These are phyloP conservation scores for Pitangus sulphuratus DNA, from an alignment of 2,797 vertebrate genomes.

Conservation along the genomic window DNA sequence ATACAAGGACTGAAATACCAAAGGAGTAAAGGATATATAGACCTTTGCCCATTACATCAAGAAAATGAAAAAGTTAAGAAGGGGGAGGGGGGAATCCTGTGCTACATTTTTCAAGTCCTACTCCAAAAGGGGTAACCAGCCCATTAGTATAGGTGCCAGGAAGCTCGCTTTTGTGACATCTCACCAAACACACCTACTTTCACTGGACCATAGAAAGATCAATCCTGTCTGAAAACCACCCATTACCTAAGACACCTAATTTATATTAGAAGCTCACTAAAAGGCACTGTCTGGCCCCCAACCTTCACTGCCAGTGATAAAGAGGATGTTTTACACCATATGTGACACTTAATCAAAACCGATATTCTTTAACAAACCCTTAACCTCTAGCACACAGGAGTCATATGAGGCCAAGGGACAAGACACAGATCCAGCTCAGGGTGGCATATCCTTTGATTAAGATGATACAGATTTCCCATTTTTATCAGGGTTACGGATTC, in stretches of 20 bases:
- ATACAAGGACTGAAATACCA: slow-evolving; percentile 72
- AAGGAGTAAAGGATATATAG: slow-evolving; percentile 71
- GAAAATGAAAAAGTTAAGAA: slow-evolving; percentile 66
- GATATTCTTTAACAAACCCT: slow-evolving; percentile 82
- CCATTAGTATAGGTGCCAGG: slow-evolving; percentile 77
- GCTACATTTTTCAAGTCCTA: slow-evolving; percentile 67
- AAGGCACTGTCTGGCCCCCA: slow-evolving; percentile 73
- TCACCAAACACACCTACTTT: slow-evolving; percentile 70
- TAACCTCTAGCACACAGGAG: slow-evolving; percentile 75
- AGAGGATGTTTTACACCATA: slow-evolving; percentile 78
- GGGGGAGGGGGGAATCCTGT: slow-evolving; percentile 57
- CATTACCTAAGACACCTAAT: slow-evolving; percentile 82
- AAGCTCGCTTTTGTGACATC: slow-evolving; percentile 74
- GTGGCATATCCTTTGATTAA: slow-evolving; percentile 82
- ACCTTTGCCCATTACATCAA: slow-evolving; percentile 76
- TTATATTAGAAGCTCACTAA: slow-evolving; percentile 78
- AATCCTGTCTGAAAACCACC: slow-evolving; percentile 78
- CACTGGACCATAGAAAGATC: slow-evolving; percentile 75
- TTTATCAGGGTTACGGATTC: slow-evolving; percentile 76
- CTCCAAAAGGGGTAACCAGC: slow-evolving; percentile 75
- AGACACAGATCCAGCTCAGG: slow-evolving; percentile 73
- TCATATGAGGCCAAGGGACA: slow-evolving; percentile 76
- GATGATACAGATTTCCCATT: slow-evolving; percentile 77
- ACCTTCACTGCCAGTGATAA: slow-evolving; percentile 78
- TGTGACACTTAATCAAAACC: slow-evolving; percentile 84